phyloP scores from a whole-genome alignment of 2,888 invertebrate species.

The Drosophila histrio region DNA sequence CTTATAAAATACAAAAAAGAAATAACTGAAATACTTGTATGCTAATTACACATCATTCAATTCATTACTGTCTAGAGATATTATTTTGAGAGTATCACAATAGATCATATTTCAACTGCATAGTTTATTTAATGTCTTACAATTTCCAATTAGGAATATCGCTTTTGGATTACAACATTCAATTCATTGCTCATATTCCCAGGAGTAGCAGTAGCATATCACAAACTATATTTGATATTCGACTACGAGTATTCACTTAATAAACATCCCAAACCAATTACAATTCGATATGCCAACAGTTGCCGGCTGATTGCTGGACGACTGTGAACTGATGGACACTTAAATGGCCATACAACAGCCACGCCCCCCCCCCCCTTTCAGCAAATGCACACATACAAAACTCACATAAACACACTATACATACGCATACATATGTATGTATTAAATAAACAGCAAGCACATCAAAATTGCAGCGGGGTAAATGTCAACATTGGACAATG shows the following conservation, averaged over 20 bases:
- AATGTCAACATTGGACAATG: constrained; percentile 50
- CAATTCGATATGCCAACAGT: constrained; percentile 33
- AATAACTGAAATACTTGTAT: too few species aligned
- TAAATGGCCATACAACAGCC: constrained; percentile 21
- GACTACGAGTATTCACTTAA: constrained; percentile 18
- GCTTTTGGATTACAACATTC: not conserved
- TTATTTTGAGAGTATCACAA: not conserved
- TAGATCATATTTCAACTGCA: not conserved
- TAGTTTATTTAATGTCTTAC: not conserved
- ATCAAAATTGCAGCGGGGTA: constrained; percentile 40
- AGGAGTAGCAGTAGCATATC: not conserved
- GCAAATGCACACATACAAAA: not conserved
- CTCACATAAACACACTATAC: not conserved
- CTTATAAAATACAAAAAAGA: too few species aligned
- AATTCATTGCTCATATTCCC: not conserved
- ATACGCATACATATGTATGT: not conserved
- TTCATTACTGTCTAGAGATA: not conserved
- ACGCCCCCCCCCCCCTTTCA: constrained; percentile 17
- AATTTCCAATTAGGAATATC: not conserved
- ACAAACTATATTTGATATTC: constrained; percentile 9
- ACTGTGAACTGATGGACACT: constrained; percentile 31
- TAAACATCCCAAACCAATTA: constrained; percentile 38
- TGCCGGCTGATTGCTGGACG: constrained; percentile 39
- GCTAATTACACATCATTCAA: too few species aligned
- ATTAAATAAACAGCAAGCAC: constrained; percentile 34